Conservation (phyloP, 2,888 invertebrate species). For the Petrolisthes cinctipes region DNA sequence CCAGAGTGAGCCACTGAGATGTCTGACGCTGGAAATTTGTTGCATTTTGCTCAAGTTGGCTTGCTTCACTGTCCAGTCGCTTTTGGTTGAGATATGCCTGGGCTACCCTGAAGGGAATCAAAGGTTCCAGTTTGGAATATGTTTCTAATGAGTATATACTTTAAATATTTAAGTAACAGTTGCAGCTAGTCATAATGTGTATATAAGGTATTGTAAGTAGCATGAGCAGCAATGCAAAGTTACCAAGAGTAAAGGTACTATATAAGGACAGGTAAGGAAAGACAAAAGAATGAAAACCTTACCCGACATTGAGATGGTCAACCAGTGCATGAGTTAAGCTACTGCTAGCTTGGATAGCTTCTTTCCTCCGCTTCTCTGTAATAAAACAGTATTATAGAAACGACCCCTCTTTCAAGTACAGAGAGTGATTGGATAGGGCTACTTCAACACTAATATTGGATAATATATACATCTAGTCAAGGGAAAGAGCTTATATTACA, state of each 20-base stretch:
- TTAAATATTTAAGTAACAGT: not conserved
- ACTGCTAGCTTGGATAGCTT: conserved; percentile 92
- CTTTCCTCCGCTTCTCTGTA: conserved; percentile 91
- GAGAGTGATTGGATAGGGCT: no score
- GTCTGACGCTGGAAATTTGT: conserved; percentile 96
- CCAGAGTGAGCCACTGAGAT: conserved; percentile 92
- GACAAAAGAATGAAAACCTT: conserved; percentile 68
- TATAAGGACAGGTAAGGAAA: not conserved
- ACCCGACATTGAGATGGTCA: conserved; percentile 98
- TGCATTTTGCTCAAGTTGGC: conserved; percentile 92
- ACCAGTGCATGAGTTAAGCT: conserved; percentile 93
- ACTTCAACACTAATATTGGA: no score
- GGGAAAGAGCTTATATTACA: no score
- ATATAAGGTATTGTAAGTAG: not conserved
- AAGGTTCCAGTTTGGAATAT: no score
- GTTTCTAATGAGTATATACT: not conserved
- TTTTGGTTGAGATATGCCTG: conserved; percentile 99
- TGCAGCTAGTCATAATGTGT: not conserved
- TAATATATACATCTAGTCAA: no score
- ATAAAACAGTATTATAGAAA: conserved; percentile 64
- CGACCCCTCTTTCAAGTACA: not conserved
- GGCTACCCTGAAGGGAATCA: conserved; percentile 80
- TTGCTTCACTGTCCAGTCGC: conserved; percentile 96
- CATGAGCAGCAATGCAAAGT: no score
- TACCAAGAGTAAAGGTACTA: not conserved